Evolutionary conservation across 2,797 vertebrate genomes (phyloP).

Genomic region (Miichthys miiuy): DNA sequence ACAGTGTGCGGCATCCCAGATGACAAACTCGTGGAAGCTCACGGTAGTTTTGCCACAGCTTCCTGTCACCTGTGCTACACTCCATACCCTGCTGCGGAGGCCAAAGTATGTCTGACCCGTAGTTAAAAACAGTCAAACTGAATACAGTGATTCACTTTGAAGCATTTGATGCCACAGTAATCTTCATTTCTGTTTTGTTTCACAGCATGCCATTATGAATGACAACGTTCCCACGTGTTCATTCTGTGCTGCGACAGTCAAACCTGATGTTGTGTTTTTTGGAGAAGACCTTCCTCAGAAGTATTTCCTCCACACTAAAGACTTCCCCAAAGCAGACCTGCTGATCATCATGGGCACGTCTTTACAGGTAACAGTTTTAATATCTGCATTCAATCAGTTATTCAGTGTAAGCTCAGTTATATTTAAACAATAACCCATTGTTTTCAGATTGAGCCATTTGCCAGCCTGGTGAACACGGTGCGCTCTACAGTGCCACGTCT

Average conservation of each 20-base stretch:
- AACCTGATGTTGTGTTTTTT: constrained; percentile 88
- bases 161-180: neutral
- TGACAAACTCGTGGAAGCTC: constrained; percentile 89
- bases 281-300: constrained; percentile 88
- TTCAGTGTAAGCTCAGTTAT: neutral
- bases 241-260: constrained; percentile 86
- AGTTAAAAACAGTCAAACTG: neutral
- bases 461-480: constrained; percentile 87
- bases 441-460: constrained; percentile 86
- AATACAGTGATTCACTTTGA: neutral
- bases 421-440: neutral
- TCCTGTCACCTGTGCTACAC: constrained; percentile 90
- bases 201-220: constrained; percentile 81
- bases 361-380: constrained; percentile 76
- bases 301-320: constrained; percentile 84
- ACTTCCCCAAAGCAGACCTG: constrained; percentile 88
- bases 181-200: constrained; percentile 5
- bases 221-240: constrained; percentile 81
- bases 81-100: constrained; percentile 84
- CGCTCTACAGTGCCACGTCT: constrained; percentile 84
- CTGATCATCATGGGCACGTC: constrained; percentile 89
- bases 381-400: neutral
- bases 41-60: constrained; percentile 87
- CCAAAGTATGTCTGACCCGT: constrained; percentile 76
- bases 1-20: constrained; percentile 84